Conservation (phyloP, 2,888 invertebrate species). For the Nesidiocoris tenuis region DNA sequence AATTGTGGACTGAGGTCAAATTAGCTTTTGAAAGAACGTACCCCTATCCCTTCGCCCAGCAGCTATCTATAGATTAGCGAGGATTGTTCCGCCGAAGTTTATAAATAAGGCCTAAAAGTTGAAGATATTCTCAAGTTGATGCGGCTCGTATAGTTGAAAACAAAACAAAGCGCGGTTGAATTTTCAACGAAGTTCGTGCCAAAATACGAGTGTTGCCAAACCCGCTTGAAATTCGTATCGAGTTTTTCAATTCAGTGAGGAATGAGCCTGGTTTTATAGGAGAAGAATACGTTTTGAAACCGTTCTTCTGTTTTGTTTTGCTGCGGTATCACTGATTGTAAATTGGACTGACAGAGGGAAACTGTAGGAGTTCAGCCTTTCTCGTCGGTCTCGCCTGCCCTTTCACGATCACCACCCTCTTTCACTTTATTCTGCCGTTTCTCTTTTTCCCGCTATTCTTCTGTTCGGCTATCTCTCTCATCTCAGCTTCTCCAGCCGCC, state of each 20-base stretch:
- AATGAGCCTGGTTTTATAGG: not conserved
- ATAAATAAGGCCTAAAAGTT: too few species aligned
- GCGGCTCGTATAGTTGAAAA: too few species aligned
- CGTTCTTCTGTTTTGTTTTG: constrained; percentile 9
- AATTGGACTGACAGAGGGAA: constrained; percentile 11
- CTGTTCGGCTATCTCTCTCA: not conserved
- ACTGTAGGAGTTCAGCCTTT: constrained; percentile 41
- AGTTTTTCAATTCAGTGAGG: not conserved
- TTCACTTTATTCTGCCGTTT: not conserved
- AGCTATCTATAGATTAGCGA: too few species aligned
- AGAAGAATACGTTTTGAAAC: not conserved
- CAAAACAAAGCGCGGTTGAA: too few species aligned
- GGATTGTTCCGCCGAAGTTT: too few species aligned
- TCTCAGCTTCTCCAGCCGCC: constrained; percentile 49
- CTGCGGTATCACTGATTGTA: constrained; percentile 14
- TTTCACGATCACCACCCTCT: not conserved
- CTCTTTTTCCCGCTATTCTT: not conserved
- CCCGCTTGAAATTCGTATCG: not conserved
- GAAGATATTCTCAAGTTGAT: too few species aligned
- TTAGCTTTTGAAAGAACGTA: too few species aligned
- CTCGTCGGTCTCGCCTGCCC: not conserved
- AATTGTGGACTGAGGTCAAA: too few species aligned
- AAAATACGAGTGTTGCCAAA: too few species aligned
- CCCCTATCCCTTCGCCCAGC: too few species aligned
- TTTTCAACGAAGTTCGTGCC: too few species aligned